These are phyloP conservation scores for Callipepla squamata DNA, from an alignment of 2,113 vertebrate genomes.

Conservation along the genomic window DNA sequence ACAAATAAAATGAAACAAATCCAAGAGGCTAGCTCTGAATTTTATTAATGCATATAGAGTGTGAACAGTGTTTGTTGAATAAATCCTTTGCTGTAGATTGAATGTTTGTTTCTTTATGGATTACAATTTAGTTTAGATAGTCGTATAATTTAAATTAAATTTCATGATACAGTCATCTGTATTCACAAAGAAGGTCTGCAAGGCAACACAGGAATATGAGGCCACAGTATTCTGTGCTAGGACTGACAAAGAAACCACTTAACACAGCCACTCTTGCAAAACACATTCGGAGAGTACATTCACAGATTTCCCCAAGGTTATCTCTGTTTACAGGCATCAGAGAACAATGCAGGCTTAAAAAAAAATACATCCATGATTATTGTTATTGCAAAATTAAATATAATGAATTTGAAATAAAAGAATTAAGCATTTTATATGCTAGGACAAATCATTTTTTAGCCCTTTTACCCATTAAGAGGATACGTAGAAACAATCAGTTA, in stretches of 20 bases:
- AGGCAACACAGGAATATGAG: neutral
- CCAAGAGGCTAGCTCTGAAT: neutral
- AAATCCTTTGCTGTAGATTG: neutral
- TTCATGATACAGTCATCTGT: neutral
- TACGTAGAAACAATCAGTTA: neutral
- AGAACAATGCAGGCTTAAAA: conserved; percentile 35
- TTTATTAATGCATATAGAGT: neutral
- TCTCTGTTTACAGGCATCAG: conserved; percentile 30
- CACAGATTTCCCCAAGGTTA: conserved; percentile 51
- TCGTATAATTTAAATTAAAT: conserved; percentile 28
- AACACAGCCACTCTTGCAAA: neutral
- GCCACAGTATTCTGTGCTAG: neutral
- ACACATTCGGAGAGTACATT: neutral
- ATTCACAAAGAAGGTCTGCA: neutral
- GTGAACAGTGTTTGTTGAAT: neutral
- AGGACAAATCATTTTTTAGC: neutral
- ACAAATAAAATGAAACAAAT: neutral
- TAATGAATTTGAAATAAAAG: neutral
- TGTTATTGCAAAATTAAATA: conserved; percentile 39
- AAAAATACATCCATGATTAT: neutral
- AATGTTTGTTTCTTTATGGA: conserved; percentile 48
- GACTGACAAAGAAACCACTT: conserved; percentile 27
- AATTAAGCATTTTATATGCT: neutral
- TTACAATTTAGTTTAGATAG: conserved; percentile 7
- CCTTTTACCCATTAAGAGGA: neutral